A percentile compares a stretch with the other conserved stretches of the same genome.
Evolutionary conservation across 2,888 invertebrate species (phyloP).

Genomic region (Eurytoma californica): DNA sequence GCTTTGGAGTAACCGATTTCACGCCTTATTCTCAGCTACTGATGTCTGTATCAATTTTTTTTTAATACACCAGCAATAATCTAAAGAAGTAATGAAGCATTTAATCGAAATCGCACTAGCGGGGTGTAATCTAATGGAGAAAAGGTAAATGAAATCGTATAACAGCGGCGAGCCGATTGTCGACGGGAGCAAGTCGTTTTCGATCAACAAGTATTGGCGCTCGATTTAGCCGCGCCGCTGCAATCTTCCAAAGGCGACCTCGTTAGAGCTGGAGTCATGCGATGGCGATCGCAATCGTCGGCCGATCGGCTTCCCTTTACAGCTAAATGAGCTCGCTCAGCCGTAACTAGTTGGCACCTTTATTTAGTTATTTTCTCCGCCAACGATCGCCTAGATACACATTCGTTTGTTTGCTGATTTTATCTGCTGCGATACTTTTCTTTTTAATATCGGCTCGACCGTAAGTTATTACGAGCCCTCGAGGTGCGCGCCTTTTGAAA

Average conservation of each 20-base stretch:
- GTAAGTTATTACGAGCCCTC: constrained; percentile 11
- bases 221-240: constrained; percentile 3
- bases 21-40: too few relatives aligned
- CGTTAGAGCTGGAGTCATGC: constrained; percentile 49
- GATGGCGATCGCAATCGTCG: constrained; percentile 54
- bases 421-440: constrained; percentile 17
- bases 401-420: constrained; percentile 32
- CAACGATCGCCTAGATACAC: constrained; percentile 1
- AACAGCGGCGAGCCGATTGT: constrained; percentile 45
- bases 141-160: not conserved
- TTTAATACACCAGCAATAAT: not conserved
- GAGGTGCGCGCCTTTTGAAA: not conserved
- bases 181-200: constrained; percentile 39
- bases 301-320: constrained; percentile 29
- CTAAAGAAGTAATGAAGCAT: constrained; percentile 13
- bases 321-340: constrained; percentile 42
- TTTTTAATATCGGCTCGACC: not conserved
- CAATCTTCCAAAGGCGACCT: constrained; percentile 53
- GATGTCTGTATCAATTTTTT: too few relatives aligned
- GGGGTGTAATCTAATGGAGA: not conserved
- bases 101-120: constrained; percentile 8
- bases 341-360: constrained; percentile 47
- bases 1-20: too few relatives aligned
- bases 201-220: constrained; percentile 23
- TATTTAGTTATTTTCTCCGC: constrained; percentile 34